Percentiles rank a stretch among this genome's conserved stretches.
Conservation (phyloP, 2,113 vertebrate species). For the Brachionichthys hirsutus region DNA sequence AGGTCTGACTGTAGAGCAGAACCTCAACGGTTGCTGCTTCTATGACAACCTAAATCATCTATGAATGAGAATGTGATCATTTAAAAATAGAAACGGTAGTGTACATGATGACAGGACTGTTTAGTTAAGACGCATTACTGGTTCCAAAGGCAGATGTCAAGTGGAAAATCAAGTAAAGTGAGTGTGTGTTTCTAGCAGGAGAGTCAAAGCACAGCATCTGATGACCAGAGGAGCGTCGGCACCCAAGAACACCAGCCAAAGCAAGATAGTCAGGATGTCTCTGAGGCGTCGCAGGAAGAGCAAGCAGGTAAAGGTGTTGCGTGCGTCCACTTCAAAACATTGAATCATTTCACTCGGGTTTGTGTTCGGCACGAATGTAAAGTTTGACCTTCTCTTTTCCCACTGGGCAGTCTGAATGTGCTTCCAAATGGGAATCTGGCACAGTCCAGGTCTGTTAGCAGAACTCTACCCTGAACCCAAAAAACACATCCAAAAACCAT, state of each 20-base stretch:
- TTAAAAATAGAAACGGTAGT: background rate
- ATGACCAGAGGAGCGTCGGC: constrained; percentile 24
- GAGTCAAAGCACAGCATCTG: constrained; percentile 26
- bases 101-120: background rate
- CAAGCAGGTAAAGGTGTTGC: constrained; percentile 32
- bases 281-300: constrained; percentile 27
- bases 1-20: constrained; percentile 58
- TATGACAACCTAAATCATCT: background rate
- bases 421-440: too few relatives aligned
- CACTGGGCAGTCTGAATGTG: too few relatives aligned
- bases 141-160: background rate
- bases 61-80: background rate
- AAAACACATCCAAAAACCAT: background rate
- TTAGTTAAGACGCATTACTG: too few relatives aligned
- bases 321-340: background rate
- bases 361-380: background rate
- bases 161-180: constrained; percentile 2
- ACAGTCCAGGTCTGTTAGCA: too few relatives aligned
- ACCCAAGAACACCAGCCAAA: constrained; percentile 22
- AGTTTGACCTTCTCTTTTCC: background rate
- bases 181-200: constrained; percentile 33
- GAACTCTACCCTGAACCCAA: background rate
- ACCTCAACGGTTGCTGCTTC: constrained; percentile 1
- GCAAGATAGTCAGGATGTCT: constrained; percentile 21
- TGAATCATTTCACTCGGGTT: background rate